Base-by-base conservation (phyloP, 1,140 invertebrate species). In the Leptonema lineaticorne region DNA sequence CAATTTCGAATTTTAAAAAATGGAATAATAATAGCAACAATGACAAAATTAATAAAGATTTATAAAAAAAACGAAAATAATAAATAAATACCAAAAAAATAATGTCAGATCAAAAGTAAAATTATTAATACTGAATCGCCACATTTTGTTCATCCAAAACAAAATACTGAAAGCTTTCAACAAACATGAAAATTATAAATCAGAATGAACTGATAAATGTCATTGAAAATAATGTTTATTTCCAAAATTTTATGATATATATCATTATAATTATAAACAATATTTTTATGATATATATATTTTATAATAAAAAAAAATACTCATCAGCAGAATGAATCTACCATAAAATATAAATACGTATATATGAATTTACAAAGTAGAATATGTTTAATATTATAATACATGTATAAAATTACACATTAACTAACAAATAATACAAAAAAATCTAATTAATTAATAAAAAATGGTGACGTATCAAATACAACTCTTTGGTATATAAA, bases 401-500 rank as follows among this genome's bases (percentile, higher is more conserved):
- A 64, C 33, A 50, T 22, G 24, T 57, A 20, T 66, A 57, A 66
- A 37, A 66, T 28, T 66, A 57, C 22, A 37, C 26, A 56, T 45
- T 58, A 66, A 20, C 41, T 45, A 57, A 66, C 27, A 33, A 57
- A 29, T 27, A 57, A 33, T 28, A 58, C 57, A 30, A 57, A 18
- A 64, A 64, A 50, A 29, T 26, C 22, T 27, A 63, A 64, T 62
- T 11, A 14, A 16, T 57, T 18, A n/a, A n/a, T n/a, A n/a, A 27
- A 20, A 46, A 53, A 41, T 67, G 69, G 65, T 71, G 59, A 71
- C 69, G 56, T 65, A 33, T 65, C 45, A 68, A 64, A 67, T 71
- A 68, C 65, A 63, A 68, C 66, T 71, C 69, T 71, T 71, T 71
- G 69, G 69, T 64, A 71, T 63, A 70, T 69, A 69, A 45, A 67